A percentile compares a stretch with the other conserved stretches of the same genome.
phyloP scores from a whole-genome alignment of 2,797 vertebrate genomes.

The Nyctalus aviator region DNA sequence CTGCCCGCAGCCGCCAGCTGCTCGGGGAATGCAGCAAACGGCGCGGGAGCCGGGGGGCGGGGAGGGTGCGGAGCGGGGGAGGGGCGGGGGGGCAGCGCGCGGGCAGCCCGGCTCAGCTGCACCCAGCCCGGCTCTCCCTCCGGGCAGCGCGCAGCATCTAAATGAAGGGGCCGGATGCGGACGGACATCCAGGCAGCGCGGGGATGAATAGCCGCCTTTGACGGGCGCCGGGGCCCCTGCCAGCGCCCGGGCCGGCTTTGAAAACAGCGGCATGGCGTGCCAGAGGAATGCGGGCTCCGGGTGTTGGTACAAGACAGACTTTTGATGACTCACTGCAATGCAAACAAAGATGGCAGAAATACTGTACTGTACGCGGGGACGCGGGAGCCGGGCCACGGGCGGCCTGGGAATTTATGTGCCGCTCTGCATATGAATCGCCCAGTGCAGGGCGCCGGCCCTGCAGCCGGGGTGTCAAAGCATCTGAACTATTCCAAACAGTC shows the following conservation, averaged over 20 bases:
- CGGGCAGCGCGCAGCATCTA: constrained; percentile 88
- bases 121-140: constrained; percentile 88
- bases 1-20: constrained; percentile 49
- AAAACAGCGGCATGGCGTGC: constrained; percentile 87
- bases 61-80: constrained; percentile 70
- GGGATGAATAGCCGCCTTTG: constrained; percentile 92
- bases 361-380: constrained; percentile 88
- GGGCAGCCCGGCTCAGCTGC: constrained; percentile 84
- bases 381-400: constrained; percentile 88
- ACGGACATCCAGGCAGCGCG: constrained; percentile 88
- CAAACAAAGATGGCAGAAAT: constrained; percentile 93
- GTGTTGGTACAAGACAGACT: constrained; percentile 92
- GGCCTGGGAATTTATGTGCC: constrained; percentile 88
- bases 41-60: constrained; percentile 73
- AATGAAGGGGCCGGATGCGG: constrained; percentile 91
- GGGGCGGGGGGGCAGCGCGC: neutral
- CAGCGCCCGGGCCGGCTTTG: constrained; percentile 89
- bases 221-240: constrained; percentile 89
- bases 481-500: constrained; percentile 91
- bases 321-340: constrained; percentile 92
- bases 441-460: constrained; percentile 86
- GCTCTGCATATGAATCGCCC: constrained; percentile 90
- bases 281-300: constrained; percentile 89
- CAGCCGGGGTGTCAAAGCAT: constrained; percentile 89
- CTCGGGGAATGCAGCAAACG: constrained; percentile 75